These are phyloP conservation scores for Halictus quadricinctus DNA, from an alignment of 2,888 invertebrate species.

Conservation along the genomic window DNA sequence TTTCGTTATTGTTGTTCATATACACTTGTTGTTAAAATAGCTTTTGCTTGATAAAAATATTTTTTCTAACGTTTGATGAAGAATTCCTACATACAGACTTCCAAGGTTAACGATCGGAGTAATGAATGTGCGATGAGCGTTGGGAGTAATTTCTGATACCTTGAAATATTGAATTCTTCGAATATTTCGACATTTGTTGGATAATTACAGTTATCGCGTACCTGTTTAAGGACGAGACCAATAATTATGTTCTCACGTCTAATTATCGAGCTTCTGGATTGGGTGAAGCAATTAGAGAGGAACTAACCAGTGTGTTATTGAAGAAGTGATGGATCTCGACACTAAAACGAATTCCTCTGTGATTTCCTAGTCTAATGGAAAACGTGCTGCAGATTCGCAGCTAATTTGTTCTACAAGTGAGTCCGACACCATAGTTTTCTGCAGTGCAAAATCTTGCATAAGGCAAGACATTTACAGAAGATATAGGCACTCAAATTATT, in stretches of 20 bases:
- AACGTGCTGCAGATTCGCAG: background rate
- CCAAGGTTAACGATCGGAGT: background rate
- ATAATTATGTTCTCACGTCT: constrained; percentile 29
- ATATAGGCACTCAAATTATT: no score
- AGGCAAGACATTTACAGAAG: no score
- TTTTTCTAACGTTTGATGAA: background rate
- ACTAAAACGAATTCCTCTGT: constrained; percentile 11
- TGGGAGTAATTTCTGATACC: no score
- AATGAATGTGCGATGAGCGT: background rate
- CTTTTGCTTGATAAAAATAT: background rate
- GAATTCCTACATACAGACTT: background rate
- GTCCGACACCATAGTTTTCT: no score
- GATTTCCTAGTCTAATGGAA: no score
- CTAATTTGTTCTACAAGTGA: background rate
- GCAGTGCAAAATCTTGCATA: no score
- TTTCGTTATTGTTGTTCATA: no score
- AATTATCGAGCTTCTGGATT: constrained; percentile 1
- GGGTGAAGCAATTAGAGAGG: constrained; percentile 13
- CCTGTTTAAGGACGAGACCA: background rate
- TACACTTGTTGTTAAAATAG: background rate
- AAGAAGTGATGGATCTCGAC: constrained; percentile 2
- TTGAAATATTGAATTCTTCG: background rate
- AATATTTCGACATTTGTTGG: background rate
- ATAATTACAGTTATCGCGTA: background rate
- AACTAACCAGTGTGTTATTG: constrained; percentile 4